phyloP scores from a whole-genome alignment of 2,888 invertebrate species.

The Netelia melanura region DNA sequence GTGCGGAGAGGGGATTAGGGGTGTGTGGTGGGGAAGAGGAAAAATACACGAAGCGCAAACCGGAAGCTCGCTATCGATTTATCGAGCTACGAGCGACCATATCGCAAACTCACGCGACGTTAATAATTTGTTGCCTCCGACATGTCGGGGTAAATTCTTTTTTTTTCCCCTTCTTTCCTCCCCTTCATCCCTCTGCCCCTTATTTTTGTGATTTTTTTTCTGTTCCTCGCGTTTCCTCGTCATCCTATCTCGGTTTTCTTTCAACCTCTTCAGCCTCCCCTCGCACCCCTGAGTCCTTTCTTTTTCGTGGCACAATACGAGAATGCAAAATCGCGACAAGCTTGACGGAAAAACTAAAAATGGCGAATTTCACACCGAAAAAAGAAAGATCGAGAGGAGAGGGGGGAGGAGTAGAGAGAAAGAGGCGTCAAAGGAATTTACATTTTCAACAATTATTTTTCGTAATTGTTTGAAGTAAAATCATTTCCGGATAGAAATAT shows the following conservation, averaged over 20 bases:
- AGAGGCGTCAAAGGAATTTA: too few species aligned
- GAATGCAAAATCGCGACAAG: neutral
- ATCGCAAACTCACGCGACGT: conserved; percentile 74
- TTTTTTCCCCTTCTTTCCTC: conserved; percentile 7
- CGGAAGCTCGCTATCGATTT: conserved; percentile 65
- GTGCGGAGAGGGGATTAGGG: conserved; percentile 31
- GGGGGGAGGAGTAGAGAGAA: too few species aligned
- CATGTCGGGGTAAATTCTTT: conserved; percentile 41
- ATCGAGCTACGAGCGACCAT: conserved; percentile 60
- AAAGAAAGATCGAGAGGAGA: neutral
- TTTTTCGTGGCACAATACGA: neutral
- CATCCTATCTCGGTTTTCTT: neutral
- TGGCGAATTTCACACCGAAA: neutral
- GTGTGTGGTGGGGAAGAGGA: conserved; percentile 23
- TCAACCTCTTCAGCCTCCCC: neutral
- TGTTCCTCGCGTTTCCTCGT: neutral
- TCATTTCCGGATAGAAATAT: too few species aligned
- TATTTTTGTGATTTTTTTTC: neutral
- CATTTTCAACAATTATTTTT: too few species aligned
- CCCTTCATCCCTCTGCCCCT: neutral
- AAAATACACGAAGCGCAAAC: conserved; percentile 49
- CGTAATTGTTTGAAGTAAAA: too few species aligned
- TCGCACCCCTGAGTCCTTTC: neutral
- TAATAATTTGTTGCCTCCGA: conserved; percentile 73
- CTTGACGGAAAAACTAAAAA: neutral